Evolutionary conservation across 1,140 invertebrate species (phyloP), one percentile per base, ranked within the genome.

Genomic region (Magallana angulata): DNA sequence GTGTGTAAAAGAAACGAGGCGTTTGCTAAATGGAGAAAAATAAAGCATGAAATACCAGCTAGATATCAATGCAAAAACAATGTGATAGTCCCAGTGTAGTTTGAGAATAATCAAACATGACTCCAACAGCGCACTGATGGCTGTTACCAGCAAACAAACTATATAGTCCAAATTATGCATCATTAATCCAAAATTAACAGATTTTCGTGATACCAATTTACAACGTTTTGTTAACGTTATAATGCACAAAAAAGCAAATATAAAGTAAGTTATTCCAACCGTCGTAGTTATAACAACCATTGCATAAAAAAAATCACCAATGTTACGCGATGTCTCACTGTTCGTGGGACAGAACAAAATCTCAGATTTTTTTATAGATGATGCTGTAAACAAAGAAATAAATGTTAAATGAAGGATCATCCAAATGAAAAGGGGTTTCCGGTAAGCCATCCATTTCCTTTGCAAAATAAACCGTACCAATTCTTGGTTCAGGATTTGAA

Each of bases 21-120:
- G 57, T 36, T 68, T 60, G 12, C 87, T 24, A 30, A 88, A 87
- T 59, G 90, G 80, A 7, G 90, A 59, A 68, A 90, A 92, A 71
- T 91, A 92, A 11, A 89, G 57, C 2, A 68, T 83, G 24, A 89
- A 89, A 86, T 87, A 90, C 91, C 91, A 92, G 5, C 91, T 90
- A 7, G 85, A 48, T 11, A 92, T 85, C 14, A 91, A 24, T 0
- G 89, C 82, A 1, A 89, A 11, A 18, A 92, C 85, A 4, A 91
- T 76, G 18, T 71, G 68, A 71, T 71, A 71, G 0, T 71, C 68
- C 24, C 24, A 30, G 9, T 71, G 68, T 11, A 11, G 12, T 9
- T 30, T 18, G 36, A 71, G 68, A 11, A 71, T 30, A 30, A 30
- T 71, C 11, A 71, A 7, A 24, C 24, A 8, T 30, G 18, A 71